Percentiles rank a stretch among this genome's conserved stretches.
Conservation (phyloP, 1,140 invertebrate genomes). For the Drosophila nigromelanica region DNA sequence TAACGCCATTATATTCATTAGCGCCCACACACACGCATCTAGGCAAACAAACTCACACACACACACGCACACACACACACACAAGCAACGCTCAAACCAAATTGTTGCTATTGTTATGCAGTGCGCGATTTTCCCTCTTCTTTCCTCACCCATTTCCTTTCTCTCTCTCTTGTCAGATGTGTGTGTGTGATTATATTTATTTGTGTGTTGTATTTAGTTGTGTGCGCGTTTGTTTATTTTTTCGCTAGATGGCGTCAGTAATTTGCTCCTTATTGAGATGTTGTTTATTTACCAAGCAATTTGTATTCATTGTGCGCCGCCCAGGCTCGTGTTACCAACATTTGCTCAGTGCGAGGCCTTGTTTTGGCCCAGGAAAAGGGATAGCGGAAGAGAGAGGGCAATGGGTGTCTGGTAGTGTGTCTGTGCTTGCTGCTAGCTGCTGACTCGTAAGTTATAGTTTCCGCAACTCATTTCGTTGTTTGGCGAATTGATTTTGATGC, state of each 20-base stretch:
- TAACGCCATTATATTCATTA: constrained; percentile 82
- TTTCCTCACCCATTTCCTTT: background rate
- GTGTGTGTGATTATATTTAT: constrained; percentile 58
- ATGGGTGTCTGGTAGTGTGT: background rate
- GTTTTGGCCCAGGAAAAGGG: background rate
- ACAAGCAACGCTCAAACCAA: constrained; percentile 45
- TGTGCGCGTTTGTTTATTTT: constrained; percentile 73
- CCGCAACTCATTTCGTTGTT: constrained; percentile 80
- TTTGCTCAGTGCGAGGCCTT: background rate
- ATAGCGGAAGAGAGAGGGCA: too few species aligned
- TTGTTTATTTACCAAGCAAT: constrained; percentile 82
- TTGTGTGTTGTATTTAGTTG: constrained; percentile 34
- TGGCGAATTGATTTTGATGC: constrained; percentile 79
- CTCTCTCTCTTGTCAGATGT: background rate
- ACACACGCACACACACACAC: constrained; percentile 14
- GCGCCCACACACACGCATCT: constrained; percentile 52
- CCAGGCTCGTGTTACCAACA: constrained; percentile 45
- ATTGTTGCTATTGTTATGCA: constrained; percentile 81
- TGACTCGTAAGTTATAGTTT: constrained; percentile 77
- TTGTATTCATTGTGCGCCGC: constrained; percentile 78
- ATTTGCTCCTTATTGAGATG: constrained; percentile 83
- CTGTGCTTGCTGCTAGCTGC: constrained; percentile 23
- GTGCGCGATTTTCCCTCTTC: constrained; percentile 40
- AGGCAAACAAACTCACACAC: constrained; percentile 8
- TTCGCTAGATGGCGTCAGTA: constrained; percentile 77